These are phyloP conservation scores for Thysanoteuthis rhombus DNA, from an alignment of 2,888 invertebrate genomes.

Conservation along the genomic window DNA sequence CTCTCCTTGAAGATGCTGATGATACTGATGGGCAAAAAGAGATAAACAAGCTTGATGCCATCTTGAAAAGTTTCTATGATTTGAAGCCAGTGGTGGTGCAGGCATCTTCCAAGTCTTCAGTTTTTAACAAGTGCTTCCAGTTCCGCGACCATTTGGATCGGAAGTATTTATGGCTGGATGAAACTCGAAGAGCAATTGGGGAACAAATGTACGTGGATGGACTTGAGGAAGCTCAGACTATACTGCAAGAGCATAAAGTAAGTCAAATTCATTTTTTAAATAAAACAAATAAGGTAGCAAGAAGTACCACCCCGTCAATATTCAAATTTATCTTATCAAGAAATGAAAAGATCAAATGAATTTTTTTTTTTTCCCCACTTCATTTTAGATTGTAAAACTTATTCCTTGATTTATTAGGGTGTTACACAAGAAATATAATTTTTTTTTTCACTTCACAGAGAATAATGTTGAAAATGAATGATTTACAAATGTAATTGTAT, in stretches of 20 bases:
- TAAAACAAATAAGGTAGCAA: no score
- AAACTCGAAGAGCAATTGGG: slow-evolving; percentile 54
- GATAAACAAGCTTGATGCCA: slow-evolving; percentile 80
- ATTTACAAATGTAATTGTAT: no score
- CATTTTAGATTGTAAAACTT: no score
- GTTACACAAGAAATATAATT: no score
- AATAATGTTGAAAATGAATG: no score
- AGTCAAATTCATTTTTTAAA: slow-evolving; percentile 17
- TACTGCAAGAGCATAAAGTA: slow-evolving; percentile 62
- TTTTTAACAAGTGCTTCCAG: slow-evolving; percentile 90
- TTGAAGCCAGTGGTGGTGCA: slow-evolving; percentile 91
- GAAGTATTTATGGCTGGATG: slow-evolving; percentile 75
- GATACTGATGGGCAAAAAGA: slow-evolving; percentile 83
- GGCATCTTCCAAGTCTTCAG: slow-evolving; percentile 91
- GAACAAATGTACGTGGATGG: slow-evolving; percentile 60
- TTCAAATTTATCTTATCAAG: no score
- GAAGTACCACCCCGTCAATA: no score
- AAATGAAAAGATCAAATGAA: no score
- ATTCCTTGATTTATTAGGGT: no score
- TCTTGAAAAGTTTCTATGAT: slow-evolving; percentile 78
- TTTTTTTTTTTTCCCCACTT: no score
- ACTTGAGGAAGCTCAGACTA: slow-evolving; percentile 57
- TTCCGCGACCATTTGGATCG: slow-evolving; percentile 89
- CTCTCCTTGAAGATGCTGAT: slow-evolving; percentile 83
- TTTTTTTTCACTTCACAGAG: no score